Percentiles rank a stretch among this genome's conserved stretches.
phyloP scores from a whole-genome alignment of 2,113 vertebrate genomes.

The Myanophis thanlyinensis region DNA sequence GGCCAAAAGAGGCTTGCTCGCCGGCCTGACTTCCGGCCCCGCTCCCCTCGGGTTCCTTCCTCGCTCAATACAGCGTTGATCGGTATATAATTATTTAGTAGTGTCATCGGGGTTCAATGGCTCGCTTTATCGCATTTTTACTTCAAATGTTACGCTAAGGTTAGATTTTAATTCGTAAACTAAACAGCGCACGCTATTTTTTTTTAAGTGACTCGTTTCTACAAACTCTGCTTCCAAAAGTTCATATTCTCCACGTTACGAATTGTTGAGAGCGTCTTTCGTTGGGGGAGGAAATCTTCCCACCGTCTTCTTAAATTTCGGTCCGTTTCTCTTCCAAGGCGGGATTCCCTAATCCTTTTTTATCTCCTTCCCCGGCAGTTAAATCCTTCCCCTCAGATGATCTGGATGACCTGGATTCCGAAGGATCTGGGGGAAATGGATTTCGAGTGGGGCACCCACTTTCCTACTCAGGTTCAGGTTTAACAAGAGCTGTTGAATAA shows the following conservation, averaged over 20 bases:
- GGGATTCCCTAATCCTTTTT: background rate
- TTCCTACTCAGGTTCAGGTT: background rate
- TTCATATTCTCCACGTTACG: background rate
- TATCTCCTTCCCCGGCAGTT: background rate
- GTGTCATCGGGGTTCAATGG: background rate
- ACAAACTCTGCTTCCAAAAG: background rate
- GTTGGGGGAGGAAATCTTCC: background rate
- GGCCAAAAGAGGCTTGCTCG: background rate
- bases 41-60: background rate
- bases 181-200: background rate
- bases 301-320: background rate
- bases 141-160: background rate
- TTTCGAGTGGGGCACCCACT: background rate
- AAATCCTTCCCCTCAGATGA: background rate
- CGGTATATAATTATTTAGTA: background rate
- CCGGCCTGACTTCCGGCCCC: background rate
- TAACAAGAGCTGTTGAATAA: background rate
- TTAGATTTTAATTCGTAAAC: background rate
- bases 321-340: background rate
- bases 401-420: background rate
- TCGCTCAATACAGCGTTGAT: background rate
- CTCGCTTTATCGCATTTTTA: background rate
- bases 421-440: background rate
- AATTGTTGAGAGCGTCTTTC: background rate
- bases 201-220: background rate